phyloP scores from a whole-genome alignment of 2,113 vertebrate genomes.

The Brachionichthys hirsutus region DNA sequence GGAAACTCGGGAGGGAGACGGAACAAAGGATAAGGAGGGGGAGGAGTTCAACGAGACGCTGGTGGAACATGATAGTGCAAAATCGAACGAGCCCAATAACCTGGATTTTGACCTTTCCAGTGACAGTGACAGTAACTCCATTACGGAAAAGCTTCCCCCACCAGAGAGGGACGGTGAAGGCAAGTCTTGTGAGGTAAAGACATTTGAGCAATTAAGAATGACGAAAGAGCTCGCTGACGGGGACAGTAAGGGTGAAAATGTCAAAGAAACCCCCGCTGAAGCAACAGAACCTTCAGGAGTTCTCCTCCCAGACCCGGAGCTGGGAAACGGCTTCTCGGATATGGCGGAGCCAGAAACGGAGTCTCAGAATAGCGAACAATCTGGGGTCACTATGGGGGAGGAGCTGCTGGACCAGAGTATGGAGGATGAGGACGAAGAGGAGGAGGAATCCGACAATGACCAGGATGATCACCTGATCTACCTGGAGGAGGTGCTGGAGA shows the following conservation, averaged over 20 bases:
- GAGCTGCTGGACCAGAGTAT: conserved; percentile 92
- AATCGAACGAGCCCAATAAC: conserved; percentile 73
- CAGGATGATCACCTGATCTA: conserved; percentile 93
- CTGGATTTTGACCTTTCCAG: conserved; percentile 91
- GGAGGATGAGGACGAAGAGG: conserved; percentile 87
- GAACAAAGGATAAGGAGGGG: conserved; percentile 47
- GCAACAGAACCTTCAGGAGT: conserved; percentile 63
- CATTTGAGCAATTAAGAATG: conserved; percentile 47
- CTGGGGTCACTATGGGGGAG: conserved; percentile 89
- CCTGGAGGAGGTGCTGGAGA: conserved; percentile 91
- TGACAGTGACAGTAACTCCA: conserved; percentile 85
- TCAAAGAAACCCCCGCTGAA: conserved; percentile 21
- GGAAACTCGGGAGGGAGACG: conserved; percentile 40
- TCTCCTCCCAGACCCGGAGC: conserved; percentile 69
- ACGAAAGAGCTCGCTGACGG: conserved; percentile 31
- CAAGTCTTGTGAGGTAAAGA: conserved; percentile 58
- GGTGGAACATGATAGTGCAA: conserved; percentile 24
- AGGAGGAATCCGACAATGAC: conserved; percentile 85
- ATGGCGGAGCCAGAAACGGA: conserved; percentile 90
- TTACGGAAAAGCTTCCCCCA: conserved; percentile 72
- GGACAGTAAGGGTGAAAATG: conserved; percentile 39
- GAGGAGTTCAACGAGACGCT: conserved; percentile 44
- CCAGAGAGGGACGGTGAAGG: conserved; percentile 78
- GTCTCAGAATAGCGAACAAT: conserved; percentile 95
- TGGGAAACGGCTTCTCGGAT: conserved; percentile 86